These are phyloP conservation scores for Tamandua tetradactyla DNA, from an alignment of 2,797 vertebrate species.

Conservation along the genomic window DNA sequence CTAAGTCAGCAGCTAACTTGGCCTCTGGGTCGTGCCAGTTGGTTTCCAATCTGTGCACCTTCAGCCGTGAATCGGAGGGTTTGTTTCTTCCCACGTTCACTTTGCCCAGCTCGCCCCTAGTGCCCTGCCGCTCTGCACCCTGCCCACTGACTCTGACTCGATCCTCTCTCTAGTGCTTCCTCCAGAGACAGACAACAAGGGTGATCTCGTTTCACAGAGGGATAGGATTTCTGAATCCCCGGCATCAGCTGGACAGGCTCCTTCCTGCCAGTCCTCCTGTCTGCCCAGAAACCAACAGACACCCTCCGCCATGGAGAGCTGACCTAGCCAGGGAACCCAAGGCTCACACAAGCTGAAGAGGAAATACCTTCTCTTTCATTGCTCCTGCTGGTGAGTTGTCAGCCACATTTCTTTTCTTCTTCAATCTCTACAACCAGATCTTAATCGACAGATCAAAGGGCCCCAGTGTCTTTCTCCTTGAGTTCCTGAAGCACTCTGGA, in stretches of 20 bases:
- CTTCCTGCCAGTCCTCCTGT: background rate
- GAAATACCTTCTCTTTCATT: background rate
- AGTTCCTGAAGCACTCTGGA: slow-evolving; percentile 21
- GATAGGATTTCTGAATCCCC: slow-evolving; percentile 74
- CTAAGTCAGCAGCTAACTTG: background rate
- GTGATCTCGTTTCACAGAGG: slow-evolving; percentile 69
- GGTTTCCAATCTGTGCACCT: background rate
- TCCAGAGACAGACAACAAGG: background rate
- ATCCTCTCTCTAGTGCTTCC: slow-evolving; percentile 20
- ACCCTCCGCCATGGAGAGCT: background rate
- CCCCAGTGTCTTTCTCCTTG: background rate
- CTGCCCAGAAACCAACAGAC: background rate
- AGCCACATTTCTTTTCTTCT: background rate
- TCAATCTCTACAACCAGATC: background rate
- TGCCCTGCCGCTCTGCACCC: background rate
- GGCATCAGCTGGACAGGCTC: background rate
- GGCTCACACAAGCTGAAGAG: background rate
- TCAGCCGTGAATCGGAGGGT: background rate
- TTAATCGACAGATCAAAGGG: background rate
- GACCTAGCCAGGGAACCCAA: background rate
- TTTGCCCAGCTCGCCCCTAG: background rate
- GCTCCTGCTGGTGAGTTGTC: slow-evolving; percentile 68
- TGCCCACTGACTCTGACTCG: background rate
- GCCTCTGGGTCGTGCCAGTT: background rate
- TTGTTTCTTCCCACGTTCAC: background rate